Evolutionary conservation across 1,140 invertebrate species (phyloP).

Genomic region (Phortica variegata): DNA sequence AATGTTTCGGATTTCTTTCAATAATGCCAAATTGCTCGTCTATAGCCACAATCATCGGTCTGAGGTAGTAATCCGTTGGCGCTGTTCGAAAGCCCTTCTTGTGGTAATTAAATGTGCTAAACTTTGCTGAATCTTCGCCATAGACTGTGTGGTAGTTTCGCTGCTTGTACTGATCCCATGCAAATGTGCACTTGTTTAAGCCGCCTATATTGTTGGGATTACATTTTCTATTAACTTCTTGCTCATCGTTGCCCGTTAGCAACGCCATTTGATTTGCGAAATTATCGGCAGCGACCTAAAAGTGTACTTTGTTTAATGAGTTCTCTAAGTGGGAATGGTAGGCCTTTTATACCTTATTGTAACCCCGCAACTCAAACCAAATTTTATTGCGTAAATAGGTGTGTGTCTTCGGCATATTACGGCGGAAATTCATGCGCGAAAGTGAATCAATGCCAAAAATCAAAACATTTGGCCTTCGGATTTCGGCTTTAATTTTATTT

Average conservation of each 20-base stretch:
- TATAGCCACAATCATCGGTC: slow-evolving; percentile 70
- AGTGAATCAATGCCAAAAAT: too few relatives aligned
- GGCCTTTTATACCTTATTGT: too few relatives aligned
- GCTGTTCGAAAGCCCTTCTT: slow-evolving; percentile 73
- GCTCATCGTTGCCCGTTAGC: slow-evolving; percentile 65
- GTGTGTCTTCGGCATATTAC: too few relatives aligned
- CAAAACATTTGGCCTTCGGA: too few relatives aligned
- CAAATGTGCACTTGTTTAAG: slow-evolving; percentile 69
- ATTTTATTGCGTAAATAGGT: too few relatives aligned
- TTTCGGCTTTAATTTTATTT: too few relatives aligned
- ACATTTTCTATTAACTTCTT: slow-evolving; percentile 58
- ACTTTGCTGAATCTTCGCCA: slow-evolving; percentile 72
- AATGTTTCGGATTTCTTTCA: slow-evolving; percentile 39
- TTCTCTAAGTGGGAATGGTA: slow-evolving; percentile 79
- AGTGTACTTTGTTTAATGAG: too few relatives aligned
- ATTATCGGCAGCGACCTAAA: too few relatives aligned
- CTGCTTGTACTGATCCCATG: slow-evolving; percentile 75
- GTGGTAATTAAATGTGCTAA: slow-evolving; percentile 78
- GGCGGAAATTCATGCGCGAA: too few relatives aligned
- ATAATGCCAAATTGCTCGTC: slow-evolving; percentile 57
- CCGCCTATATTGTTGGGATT: slow-evolving; percentile 57
- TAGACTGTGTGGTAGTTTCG: slow-evolving; percentile 74
- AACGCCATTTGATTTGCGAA: too few relatives aligned
- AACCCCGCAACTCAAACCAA: too few relatives aligned
- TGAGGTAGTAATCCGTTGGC: slow-evolving; percentile 80